Percentiles rank a stretch among this genome's conserved stretches.
Conservation (phyloP, 1,140 invertebrate genomes). For the Bombus impatiens region DNA sequence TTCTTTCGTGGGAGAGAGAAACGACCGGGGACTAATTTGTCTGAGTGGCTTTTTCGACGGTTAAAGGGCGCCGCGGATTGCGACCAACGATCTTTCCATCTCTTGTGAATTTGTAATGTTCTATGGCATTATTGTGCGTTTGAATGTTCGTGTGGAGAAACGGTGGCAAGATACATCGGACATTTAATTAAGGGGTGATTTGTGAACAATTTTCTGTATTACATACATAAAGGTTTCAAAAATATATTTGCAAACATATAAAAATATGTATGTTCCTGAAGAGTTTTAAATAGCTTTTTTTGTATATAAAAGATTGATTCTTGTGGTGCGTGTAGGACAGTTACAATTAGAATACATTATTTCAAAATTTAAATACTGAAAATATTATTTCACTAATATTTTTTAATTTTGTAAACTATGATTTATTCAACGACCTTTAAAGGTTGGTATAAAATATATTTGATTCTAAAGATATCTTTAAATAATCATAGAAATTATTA, state of each 20-base stretch:
- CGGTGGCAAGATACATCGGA: not conserved
- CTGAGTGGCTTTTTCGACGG: constrained; percentile 80
- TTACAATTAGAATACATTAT: too few relatives aligned
- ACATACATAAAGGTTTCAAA: not conserved
- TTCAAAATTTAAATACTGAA: not conserved
- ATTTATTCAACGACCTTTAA: not conserved
- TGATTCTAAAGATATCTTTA: not conserved
- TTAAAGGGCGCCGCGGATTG: constrained; percentile 40
- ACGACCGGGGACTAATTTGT: constrained; percentile 76
- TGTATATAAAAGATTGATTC: not conserved
- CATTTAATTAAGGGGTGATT: not conserved
- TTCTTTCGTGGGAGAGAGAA: constrained; percentile 37
- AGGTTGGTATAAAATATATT: not conserved
- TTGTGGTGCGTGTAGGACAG: not conserved
- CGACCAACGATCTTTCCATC: constrained; percentile 4
- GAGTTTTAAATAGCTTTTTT: not conserved
- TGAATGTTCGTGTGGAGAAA: not conserved
- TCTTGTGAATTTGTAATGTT: not conserved
- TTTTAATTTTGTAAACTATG: not conserved
- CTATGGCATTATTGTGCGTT: not conserved
- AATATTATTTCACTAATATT: not conserved
- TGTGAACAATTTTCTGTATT: not conserved
- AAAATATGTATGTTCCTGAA: not conserved
- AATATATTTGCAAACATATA: not conserved
- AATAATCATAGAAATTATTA: not conserved